Conservation (phyloP, 2,113 vertebrate genomes). For the Sinocyclocheilus rhinocerous region DNA sequence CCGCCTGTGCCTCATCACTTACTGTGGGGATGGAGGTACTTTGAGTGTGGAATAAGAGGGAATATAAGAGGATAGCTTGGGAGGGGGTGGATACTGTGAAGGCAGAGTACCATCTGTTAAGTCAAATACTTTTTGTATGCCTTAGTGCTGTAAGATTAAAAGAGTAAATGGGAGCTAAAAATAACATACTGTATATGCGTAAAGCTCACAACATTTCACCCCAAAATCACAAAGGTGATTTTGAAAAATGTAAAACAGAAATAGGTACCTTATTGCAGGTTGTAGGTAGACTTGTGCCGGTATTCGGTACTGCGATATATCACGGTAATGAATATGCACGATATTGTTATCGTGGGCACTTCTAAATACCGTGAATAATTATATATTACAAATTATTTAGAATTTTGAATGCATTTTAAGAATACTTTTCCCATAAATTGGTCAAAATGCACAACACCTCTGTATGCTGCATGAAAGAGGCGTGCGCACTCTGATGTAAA, state of each 20-base stretch:
- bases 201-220: not conserved
- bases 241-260: not conserved
- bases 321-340: too few relatives aligned
- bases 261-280: not conserved
- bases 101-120: conserved; percentile 21
- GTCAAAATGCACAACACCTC: too few relatives aligned
- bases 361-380: too few relatives aligned
- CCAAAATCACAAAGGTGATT: not conserved
- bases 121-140: conserved; percentile 1
- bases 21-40: conserved; percentile 11
- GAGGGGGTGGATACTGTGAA: not conserved
- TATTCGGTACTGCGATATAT: too few relatives aligned
- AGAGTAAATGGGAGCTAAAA: not conserved
- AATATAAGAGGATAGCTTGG: not conserved
- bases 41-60: conserved; percentile 12
- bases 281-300: too few relatives aligned
- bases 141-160: not conserved
- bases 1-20: conserved; percentile 3
- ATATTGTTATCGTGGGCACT: too few relatives aligned
- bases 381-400: too few relatives aligned
- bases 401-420: too few relatives aligned
- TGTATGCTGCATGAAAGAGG: too few relatives aligned
- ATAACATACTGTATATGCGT: too few relatives aligned
- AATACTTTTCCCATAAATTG: too few relatives aligned
- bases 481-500: too few relatives aligned